These are phyloP conservation scores for Calephelis nemesis DNA, from an alignment of 1,140 invertebrate genomes.

Conservation along the genomic window DNA sequence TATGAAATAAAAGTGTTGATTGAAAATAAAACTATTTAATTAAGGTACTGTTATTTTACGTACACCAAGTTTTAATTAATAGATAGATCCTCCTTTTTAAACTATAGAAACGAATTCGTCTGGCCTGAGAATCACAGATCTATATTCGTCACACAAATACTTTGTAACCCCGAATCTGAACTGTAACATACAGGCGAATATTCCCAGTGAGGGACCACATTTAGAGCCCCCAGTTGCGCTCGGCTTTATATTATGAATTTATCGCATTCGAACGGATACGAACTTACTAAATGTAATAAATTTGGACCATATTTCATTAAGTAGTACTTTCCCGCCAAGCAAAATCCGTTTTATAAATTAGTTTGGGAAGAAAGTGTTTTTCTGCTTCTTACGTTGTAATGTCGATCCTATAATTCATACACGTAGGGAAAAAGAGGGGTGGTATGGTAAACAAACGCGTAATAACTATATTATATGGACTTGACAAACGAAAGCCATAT, in stretches of 20 bases:
- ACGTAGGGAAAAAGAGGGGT: neutral
- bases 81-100: too few species aligned
- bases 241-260: conserved; percentile 24
- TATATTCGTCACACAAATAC: too few species aligned
- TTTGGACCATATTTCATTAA: conserved; percentile 22
- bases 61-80: too few species aligned
- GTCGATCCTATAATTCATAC: conserved; percentile 13
- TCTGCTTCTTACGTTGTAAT: conserved; percentile 18
- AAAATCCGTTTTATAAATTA: conserved; percentile 20
- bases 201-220: too few species aligned
- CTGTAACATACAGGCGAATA: too few species aligned
- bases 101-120: too few species aligned
- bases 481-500: too few species aligned
- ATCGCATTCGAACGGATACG: conserved; percentile 24
- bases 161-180: too few species aligned
- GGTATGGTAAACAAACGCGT: neutral
- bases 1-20: too few species aligned
- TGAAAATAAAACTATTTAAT: too few species aligned
- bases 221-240: neutral
- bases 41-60: too few species aligned
- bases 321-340: conserved; percentile 22
- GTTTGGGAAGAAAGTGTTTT: conserved; percentile 25
- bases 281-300: conserved; percentile 29
- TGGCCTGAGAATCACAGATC: too few species aligned
- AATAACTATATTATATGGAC: neutral